These are phyloP conservation scores for Troides oblongomaculatus DNA, from an alignment of 2,888 invertebrate species.

Conservation along the genomic window DNA sequence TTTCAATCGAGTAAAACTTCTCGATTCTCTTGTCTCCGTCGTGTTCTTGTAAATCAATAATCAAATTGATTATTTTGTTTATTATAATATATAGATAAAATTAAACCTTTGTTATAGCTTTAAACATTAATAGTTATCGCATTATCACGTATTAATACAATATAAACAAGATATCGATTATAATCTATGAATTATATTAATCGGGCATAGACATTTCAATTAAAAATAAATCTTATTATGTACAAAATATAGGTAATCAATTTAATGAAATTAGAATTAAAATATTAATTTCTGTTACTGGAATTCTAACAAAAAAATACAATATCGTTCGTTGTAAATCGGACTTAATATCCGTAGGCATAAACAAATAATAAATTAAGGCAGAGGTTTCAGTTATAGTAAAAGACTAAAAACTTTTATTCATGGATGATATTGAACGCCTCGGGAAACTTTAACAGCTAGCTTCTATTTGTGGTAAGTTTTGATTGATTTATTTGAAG, in stretches of 20 bases:
- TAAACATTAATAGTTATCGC: background rate
- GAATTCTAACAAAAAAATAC: background rate
- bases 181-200: conserved; percentile 2
- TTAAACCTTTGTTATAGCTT: background rate
- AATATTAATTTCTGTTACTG: background rate
- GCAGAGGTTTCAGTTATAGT: background rate
- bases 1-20: background rate
- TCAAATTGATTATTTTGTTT: background rate
- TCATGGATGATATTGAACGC: background rate
- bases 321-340: background rate
- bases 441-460: no score
- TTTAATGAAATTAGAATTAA: background rate
- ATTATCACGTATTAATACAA: background rate
- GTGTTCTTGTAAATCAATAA: no score
- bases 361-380: background rate
- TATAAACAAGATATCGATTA: background rate
- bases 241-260: background rate
- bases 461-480: no score
- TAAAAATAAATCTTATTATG: conserved; percentile 11
- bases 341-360: background rate
- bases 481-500: no score
- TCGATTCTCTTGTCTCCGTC: no score
- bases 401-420: background rate
- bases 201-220: conserved; percentile 10
- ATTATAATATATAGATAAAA: background rate